Base-by-base conservation (phyloP, 2,113 vertebrate species). In the Gnathonemus echidnorhynchus region DNA sequence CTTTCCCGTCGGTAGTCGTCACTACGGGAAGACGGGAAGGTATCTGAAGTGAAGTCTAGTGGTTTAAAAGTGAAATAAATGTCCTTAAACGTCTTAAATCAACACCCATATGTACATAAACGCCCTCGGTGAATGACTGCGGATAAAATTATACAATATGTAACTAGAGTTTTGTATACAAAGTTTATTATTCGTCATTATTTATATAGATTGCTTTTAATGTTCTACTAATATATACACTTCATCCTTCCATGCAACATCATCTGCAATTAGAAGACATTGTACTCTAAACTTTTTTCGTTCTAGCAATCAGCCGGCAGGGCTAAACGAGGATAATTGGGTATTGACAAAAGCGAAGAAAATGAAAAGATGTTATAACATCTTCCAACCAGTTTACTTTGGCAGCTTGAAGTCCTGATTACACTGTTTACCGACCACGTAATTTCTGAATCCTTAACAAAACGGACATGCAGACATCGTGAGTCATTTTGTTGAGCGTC, bases 321-420 rank as follows among this genome's bases (percentile, higher is more conserved):
- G 62, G 92, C 94, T 91, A 91, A 70, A 91, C 92, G 93, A 93
- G 92, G 91, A 94, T 95, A 96, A 96, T 95, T 96, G 93, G 91
- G 91, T 95, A 96, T 96, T 95, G 95, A 96, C 93, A 88, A 94
- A 95, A 93, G 91, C 92, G 92, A 92, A 91, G 92, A 93, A 88
- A 93, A 94, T 92, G 90, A 92, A 88, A 90, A 48, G 83, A 48
- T 48, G 83, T 4, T 85, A 17, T 42, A 45, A 83, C 77, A 5
- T 39, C 42, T 45, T 21, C 39, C 92, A 56, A 92, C 93, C 94
- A 92, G 92, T 95, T 95, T 92, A 91, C 93, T 89, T 91, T 92
- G 95, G 94, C 95, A 94, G 94, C 93, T 91, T 87, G 91, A 94
- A 93, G 93, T 93, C 93, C 93, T 94, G 93, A 94, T 96, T 94